Base-by-base conservation (phyloP, 2,888 invertebrate species). In the Torymus tubicola region DNA sequence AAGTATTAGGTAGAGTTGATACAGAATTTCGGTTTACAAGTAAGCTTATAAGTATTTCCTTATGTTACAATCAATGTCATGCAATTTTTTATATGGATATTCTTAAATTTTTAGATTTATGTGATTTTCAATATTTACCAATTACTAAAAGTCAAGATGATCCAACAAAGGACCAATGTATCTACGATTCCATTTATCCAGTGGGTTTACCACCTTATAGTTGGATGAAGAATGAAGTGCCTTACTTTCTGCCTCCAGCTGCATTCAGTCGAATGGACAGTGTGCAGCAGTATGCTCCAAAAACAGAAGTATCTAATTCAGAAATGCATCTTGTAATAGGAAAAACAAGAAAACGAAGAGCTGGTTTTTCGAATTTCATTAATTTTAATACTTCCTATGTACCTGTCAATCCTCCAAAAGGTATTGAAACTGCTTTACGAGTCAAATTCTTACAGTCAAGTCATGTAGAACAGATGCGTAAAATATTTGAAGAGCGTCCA, bases 81-180 rank as follows among this genome's bases (percentile, higher is more conserved):
- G 24, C 24, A 24, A 24, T 3, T 24, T 24, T 24, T 24, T n/a
- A n/a, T 24, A 24, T 24, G 24, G 3, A 24, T 24, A 3, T 24
- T 76, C 75, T 42, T 24, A 82, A n/a, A 73, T 73, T 85, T 92
- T 53, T 89, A 97, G 97, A 94, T 83, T 91, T 98, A 87, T 95
- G 95, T 89, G 99, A 99, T 91, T 99, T 97, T 90, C 98, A 99
- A 91, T 99, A 95, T 89, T 91, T 99, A 81, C 97, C 99, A 1
- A 92, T 98, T 84, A 90, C 87, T 11, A 91, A 60, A 90, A 91
- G 83, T 89, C 92, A 82, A 87, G 89, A 18, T 83, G 90, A 89
- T 81, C 86, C 89, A 16, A 87, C 89, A 55, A 91, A 92, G 78
- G 90, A 93, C 24, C 92, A 93, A 84, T 94, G 94, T 87, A 91